Base-by-base conservation (phyloP, 2,888 invertebrate genomes). In the Pediacus dermestoides region DNA sequence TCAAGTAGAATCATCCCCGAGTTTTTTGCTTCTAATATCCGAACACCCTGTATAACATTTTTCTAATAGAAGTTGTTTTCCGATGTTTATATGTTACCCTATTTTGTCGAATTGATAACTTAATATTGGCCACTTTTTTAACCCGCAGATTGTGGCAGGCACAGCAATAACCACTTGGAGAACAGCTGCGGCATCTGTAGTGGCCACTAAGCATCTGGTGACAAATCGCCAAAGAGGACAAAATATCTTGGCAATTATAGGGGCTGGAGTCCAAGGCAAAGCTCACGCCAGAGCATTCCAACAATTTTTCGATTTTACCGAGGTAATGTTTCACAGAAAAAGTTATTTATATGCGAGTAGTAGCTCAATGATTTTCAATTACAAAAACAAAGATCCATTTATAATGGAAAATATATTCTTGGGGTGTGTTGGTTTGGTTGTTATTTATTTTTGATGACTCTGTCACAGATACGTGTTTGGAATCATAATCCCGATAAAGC, bases 151-250 rank as follows among this genome's bases (percentile, higher is more conserved):
- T 3, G 62, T 78, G 50, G 73, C 71, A 34, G 77, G 67, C 10
- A 74, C 71, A 1, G 71, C 72, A 38, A 74, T 78, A 11, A 78
- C 78, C 3, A 71, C 70, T 0, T 74, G 75, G 74, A 67, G 78
- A 42, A 78, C 78, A 1, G 76, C 76, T 0, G 72, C 75, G n/a
- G 76, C 77, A 2, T 77, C 77, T 1, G 63, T 72, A 28, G 70
- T 75, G 1, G 76, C 77, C 6, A 77, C 77, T 2, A 74, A 74
- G 50, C 63, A 74, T 53, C 58, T 78, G 1, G 58, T 57, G 48
- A 54, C 25, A 13, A 36, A 46, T 4, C 37, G 33, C 0, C 41
- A 31, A 23, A 57, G 45, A 46, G 44, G 50, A 37, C 48, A 55
- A 23, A 49, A 56, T 23, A 52, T 65, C 25, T 50, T 74, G 30